Base-by-base conservation (phyloP, 2,888 invertebrate genomes). In the Conistra vaccinii region DNA sequence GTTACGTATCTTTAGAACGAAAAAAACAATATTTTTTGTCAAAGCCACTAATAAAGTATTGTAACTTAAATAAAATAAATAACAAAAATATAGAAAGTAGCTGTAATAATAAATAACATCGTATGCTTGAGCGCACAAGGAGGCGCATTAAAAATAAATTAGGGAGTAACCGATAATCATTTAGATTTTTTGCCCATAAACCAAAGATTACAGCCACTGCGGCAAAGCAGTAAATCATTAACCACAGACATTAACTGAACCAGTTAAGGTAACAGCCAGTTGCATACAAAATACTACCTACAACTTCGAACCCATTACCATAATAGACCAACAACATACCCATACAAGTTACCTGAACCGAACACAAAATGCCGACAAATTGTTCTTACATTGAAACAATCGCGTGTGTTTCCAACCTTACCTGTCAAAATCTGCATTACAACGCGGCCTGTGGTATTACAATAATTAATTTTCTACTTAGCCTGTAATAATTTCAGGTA, bases 391-490 rank as follows among this genome's bases (percentile, higher is more conserved):
- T 62, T 32, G 29, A 61, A 73, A 55, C 39, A 55, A 68, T 85
- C 82, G 82, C 82, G 81, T 81, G 86, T 84, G 69, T 39, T 69
- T 10, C 80, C 48, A 75, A 67, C 75, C 70, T 84, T 81, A 88
- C 75, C 85, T 87, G 86, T 86, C 84, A 84, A 86, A 89, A 87
- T 88, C 85, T 87, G 85, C 88, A 90, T 88, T 88, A 87, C 78
- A 63, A 73, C 63, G 71, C 61, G 70, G 80, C 74, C 80, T 72
- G 72, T 75, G 78, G 82, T 84, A 79, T 82, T 78, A 86, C 76
- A 82, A 83, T 85, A 88, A 89, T 90, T 90, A 90, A 89, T 90
- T 89, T 84, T 79, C 85, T 85, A 85, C 87, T 87, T 86, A 87
- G 71, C 81, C 73, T 78, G 85, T 86, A 83, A 88, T 87, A 86